Percentiles rank a stretch among this genome's conserved stretches.
phyloP scores from a whole-genome alignment of 1,140 invertebrate genomes.

The Hylyphantes graminicola region DNA sequence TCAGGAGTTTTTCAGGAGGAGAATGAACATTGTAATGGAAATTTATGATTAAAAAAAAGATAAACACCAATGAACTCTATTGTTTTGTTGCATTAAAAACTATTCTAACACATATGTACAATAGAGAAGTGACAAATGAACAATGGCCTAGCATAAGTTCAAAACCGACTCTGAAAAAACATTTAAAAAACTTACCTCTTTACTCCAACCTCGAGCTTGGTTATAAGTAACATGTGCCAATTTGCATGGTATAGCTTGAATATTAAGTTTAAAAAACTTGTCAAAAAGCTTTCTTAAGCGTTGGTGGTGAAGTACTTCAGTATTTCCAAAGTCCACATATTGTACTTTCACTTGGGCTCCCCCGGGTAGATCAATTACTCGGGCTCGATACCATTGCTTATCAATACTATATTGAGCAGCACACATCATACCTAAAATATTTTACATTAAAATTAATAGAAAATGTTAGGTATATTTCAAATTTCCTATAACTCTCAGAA shows the following conservation, averaged over 20 bases:
- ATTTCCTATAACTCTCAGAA: too few species aligned
- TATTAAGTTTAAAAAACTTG: slow-evolving; percentile 41
- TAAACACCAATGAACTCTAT: not conserved
- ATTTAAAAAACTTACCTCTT: slow-evolving; percentile 18
- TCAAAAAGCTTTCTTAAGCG: slow-evolving; percentile 64
- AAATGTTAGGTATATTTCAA: too few species aligned
- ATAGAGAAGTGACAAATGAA: too few species aligned
- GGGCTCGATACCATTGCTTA: slow-evolving; percentile 69
- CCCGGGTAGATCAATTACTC: slow-evolving; percentile 66
- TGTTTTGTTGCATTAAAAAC: too few species aligned
- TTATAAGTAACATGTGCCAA: slow-evolving; percentile 42
- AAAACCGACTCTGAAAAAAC: not conserved
- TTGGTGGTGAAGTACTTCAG: slow-evolving; percentile 63
- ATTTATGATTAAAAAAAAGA: not conserved
- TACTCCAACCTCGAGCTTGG: slow-evolving; percentile 8
- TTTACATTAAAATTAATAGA: not conserved
- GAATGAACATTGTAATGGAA: too few species aligned
- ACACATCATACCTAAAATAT: slow-evolving; percentile 69
- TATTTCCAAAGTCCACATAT: slow-evolving; percentile 71
- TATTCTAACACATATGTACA: too few species aligned
- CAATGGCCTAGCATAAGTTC: too few species aligned
- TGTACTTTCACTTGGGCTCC: slow-evolving; percentile 68
- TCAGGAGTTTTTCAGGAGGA: too few species aligned
- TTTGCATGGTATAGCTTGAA: slow-evolving; percentile 48
- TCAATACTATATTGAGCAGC: slow-evolving; percentile 67